These are phyloP conservation scores for Yoshiicerus persimilis DNA, from an alignment of 1,140 invertebrate species.

Conservation along the genomic window DNA sequence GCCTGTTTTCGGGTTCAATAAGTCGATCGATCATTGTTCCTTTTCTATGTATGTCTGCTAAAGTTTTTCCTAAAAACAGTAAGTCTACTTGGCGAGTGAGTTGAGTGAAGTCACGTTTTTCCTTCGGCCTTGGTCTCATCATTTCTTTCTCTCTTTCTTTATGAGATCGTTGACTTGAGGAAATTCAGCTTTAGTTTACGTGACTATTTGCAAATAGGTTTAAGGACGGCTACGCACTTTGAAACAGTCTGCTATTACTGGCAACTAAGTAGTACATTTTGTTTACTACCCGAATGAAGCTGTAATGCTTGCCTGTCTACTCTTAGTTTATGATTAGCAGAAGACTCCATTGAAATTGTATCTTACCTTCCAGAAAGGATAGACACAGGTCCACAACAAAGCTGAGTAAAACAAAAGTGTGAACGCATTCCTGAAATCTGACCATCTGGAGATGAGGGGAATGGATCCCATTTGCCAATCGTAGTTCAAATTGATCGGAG, in stretches of 20 bases:
- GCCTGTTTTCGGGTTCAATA: constrained; percentile 33
- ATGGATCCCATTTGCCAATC: constrained; percentile 64
- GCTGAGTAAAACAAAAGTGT: constrained; percentile 54
- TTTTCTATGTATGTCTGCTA: constrained; percentile 15
- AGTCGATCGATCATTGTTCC: constrained; percentile 34
- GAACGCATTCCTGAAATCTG: constrained; percentile 56
- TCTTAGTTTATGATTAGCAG: no score
- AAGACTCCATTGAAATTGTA: not conserved
- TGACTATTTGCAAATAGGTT: not conserved
- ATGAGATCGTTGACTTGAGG: constrained; percentile 30
- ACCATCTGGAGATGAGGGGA: constrained; percentile 55
- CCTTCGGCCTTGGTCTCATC: constrained; percentile 15
- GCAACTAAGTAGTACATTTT: not conserved
- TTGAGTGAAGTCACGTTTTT: constrained; percentile 1
- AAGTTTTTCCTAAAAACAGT: constrained; percentile 23
- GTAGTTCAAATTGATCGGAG: constrained; percentile 58
- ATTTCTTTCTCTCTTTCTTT: constrained; percentile 30
- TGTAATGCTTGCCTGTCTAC: no score
- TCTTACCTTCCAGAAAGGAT: constrained; percentile 28
- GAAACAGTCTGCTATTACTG: not conserved
- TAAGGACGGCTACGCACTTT: not conserved
- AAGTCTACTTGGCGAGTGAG: not conserved
- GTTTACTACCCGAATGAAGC: no score
- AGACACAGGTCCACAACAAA: constrained; percentile 52
- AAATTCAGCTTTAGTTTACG: not conserved